A percentile compares a stretch with the other conserved stretches of the same genome.
Evolutionary conservation across 2,113 vertebrate genomes (phyloP).

Genomic region (Syngnathus typhle): DNA sequence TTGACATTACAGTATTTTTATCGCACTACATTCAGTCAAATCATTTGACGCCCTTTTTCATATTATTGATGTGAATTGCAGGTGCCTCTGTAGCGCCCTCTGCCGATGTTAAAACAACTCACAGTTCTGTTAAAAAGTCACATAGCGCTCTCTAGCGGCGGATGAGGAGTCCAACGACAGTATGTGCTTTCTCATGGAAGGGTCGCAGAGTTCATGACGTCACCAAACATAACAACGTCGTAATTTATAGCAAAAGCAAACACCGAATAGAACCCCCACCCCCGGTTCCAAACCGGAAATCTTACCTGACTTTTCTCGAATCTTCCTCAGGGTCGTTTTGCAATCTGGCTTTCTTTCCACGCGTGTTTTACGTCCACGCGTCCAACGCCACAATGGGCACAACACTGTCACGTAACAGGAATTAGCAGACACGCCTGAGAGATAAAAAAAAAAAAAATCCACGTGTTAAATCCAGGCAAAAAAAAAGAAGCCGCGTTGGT

Average conservation of each 20-base stretch:
- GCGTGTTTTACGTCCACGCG: background rate
- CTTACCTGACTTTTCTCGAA: background rate
- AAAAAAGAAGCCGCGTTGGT: background rate
- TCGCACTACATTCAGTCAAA: no score
- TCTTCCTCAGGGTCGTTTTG: background rate
- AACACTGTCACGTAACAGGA: background rate
- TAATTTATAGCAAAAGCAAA: background rate
- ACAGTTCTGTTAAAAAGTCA: no score
- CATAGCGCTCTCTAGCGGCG: background rate
- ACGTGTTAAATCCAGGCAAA: background rate
- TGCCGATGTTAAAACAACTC: conserved; percentile 5
- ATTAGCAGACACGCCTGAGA: background rate
- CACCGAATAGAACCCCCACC: background rate
- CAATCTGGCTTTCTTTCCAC: background rate
- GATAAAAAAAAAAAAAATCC: background rate
- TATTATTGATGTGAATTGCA: no score
- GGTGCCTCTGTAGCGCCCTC: conserved; percentile 40
- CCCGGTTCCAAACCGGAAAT: background rate
- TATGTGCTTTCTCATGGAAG: conserved; percentile 2
- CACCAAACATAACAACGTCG: background rate
- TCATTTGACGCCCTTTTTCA: no score
- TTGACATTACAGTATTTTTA: no score
- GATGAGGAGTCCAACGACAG: background rate
- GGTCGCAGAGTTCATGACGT: conserved; percentile 31
- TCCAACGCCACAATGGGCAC: background rate